Evolutionary conservation across 2,888 invertebrate genomes (phyloP), one percentile per base, ranked within the genome.

Genomic region (Tenthredo scrophulariae): DNA sequence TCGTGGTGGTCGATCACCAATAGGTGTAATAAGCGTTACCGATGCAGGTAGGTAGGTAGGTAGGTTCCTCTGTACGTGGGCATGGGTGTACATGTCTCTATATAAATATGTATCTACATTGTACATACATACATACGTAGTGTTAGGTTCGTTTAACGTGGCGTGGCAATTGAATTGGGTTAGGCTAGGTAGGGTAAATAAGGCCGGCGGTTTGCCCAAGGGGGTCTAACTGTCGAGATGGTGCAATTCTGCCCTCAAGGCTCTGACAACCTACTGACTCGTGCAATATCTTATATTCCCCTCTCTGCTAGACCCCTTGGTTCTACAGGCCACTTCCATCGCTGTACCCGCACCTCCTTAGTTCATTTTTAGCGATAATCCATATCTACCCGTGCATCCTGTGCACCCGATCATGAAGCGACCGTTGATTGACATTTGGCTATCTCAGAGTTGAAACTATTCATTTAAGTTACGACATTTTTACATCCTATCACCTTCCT

Each of bases 191-290:
- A 91, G 91, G 91, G 91, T 92, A 92, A 93, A 93, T 93, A 93
- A 93, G 93, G 93, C 92, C 93, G 93, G 87, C 88, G 90, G 90
- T 92, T 92, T 89, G 93, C 93, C 93, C 91, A 92, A 92, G 93
- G 93, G 93, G 92, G 91, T 92, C 91, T 92, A 92, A 91, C 91
- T 90, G 90, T 90, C 88, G 88, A 89, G 87, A 91, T 93, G 92
- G 91, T 92, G 93, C 92, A 93, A 92, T 88, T 89, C 87, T 91
- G 90, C 92, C 93, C 92, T 87, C 90, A 87, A 91, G 93, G 93
- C 92, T 90, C 88, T 90, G 89, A 89, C 91, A 91, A 90, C 91
- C 91, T 91, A 91, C 91, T 91, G 89, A 88, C 82, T 84, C 84
- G 70, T 84, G 84, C 84, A 77, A 84, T 84, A 79, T 67, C 84